Conservation (phyloP, 2,888 invertebrate genomes). For the Polymixis lichenea region DNA sequence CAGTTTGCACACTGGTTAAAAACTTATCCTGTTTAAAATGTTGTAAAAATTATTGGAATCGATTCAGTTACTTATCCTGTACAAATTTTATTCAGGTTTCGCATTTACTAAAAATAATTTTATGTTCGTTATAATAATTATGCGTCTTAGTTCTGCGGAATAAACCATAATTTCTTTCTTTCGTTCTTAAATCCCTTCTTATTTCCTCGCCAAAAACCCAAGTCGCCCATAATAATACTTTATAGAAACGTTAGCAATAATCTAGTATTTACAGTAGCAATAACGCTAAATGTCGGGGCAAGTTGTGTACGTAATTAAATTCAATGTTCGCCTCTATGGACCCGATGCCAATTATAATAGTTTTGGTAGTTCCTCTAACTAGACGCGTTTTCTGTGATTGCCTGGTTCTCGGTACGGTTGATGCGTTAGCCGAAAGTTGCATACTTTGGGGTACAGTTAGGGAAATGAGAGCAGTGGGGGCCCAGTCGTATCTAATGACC, state of each 20-base stretch:
- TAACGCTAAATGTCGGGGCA: slow-evolving; percentile 63
- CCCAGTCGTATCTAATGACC: no score
- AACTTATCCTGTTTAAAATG: no score
- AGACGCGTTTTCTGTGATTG: slow-evolving; percentile 67
- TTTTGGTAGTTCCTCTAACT: slow-evolving; percentile 68
- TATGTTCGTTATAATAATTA: no score
- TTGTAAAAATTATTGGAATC: no score
- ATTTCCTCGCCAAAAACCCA: neutral
- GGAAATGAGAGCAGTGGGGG: no score
- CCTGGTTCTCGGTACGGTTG: slow-evolving; percentile 41
- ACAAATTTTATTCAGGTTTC: no score
- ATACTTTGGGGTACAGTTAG: no score
- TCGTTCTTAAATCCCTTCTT: neutral
- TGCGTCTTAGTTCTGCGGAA: no score
- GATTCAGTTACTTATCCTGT: no score
- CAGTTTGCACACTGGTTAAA: no score
- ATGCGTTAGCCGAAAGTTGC: slow-evolving; percentile 14
- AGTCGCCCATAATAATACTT: slow-evolving; percentile 4
- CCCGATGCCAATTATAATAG: slow-evolving; percentile 74
- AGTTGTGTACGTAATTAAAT: slow-evolving; percentile 70
- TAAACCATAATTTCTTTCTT: no score
- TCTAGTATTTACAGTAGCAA: slow-evolving; percentile 61
- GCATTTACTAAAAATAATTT: no score
- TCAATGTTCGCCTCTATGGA: slow-evolving; percentile 70
- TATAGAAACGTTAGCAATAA: slow-evolving; percentile 41